Evolutionary conservation across 2,113 vertebrate genomes (phyloP).

Genomic region (Zapornia atra): DNA sequence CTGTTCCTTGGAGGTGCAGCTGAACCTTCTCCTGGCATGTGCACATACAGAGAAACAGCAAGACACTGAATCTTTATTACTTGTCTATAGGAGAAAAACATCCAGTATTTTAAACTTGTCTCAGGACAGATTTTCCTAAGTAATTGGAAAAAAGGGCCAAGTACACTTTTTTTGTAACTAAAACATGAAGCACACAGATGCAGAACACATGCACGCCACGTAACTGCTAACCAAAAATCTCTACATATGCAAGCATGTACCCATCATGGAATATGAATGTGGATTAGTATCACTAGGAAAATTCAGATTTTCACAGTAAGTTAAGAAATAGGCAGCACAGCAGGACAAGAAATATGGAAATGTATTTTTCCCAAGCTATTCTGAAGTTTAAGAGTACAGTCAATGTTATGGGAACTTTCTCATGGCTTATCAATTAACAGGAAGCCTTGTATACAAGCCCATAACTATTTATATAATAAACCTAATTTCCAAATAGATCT

Average conservation of each 20-base stretch:
- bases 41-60: neutral
- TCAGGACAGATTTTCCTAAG: neutral
- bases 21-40: neutral
- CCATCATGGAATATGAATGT: neutral
- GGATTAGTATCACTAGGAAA: neutral
- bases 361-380: neutral
- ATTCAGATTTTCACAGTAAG: neutral
- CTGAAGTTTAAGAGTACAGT: neutral
- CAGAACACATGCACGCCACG: neutral
- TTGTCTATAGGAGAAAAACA: neutral
- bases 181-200: neutral
- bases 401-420: neutral
- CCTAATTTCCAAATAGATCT: neutral
- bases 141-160: neutral
- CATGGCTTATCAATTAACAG: neutral
- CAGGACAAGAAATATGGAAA: neutral
- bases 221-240: neutral
- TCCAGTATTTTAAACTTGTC: neutral
- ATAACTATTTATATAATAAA: neutral
- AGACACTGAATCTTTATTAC: neutral
- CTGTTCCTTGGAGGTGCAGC: neutral
- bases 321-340: neutral
- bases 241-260: neutral
- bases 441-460: neutral
- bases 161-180: neutral